A percentile compares a stretch with the other conserved stretches of the same genome.
Conservation (phyloP, 2,797 vertebrate genomes). For the Austrolebias charrua region DNA sequence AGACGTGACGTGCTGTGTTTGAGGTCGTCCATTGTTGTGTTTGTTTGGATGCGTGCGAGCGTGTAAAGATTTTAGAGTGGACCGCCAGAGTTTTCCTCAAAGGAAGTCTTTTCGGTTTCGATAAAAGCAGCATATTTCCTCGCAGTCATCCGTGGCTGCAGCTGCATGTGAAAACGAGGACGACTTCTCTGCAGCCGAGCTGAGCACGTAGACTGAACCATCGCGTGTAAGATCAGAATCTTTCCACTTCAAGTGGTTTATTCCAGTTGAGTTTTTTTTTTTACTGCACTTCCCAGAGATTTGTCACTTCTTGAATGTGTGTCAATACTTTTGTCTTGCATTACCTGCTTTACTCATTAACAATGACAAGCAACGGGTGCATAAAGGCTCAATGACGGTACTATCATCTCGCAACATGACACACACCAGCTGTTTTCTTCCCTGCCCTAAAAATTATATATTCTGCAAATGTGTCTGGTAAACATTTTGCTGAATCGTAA, state of each 20-base stretch:
- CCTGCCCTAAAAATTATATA: conserved; percentile 15
- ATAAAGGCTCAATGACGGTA: conserved; percentile 16
- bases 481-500: conserved; percentile 10
- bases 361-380: conserved; percentile 32
- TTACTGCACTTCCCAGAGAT: conserved; percentile 38
- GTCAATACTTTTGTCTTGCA: conserved; percentile 51
- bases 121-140: conserved; percentile 28
- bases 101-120: conserved; percentile 10
- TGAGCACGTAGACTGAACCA: no score
- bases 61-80: conserved; percentile 44
- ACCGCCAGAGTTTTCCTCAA: neutral
- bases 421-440: neutral
- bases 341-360: conserved; percentile 33
- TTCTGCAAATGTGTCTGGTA: conserved; percentile 23
- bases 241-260: conserved; percentile 26
- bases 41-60: conserved; percentile 58
- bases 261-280: conserved; percentile 29
- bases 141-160: conserved; percentile 17
- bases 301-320: conserved; percentile 28
- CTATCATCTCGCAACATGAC: neutral
- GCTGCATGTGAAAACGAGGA: neutral
- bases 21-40: conserved; percentile 62
- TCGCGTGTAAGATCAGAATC: neutral
- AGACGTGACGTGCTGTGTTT: conserved; percentile 74
- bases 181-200: neutral